Evolutionary conservation across 2,113 vertebrate genomes (phyloP).

Genomic region (Madoqua kirkii): DNA sequence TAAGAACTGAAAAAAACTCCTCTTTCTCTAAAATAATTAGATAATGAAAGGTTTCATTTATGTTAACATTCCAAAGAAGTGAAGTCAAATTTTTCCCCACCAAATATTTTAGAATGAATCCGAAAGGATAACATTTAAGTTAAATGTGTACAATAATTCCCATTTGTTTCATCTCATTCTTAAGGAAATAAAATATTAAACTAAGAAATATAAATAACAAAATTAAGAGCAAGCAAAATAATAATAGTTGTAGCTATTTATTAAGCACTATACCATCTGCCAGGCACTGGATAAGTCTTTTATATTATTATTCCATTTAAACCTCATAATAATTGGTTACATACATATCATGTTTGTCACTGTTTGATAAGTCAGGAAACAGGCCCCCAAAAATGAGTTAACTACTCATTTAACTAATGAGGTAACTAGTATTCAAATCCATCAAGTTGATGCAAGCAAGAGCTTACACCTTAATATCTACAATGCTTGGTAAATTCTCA

Average conservation of each 20-base stretch:
- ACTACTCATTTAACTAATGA: neutral
- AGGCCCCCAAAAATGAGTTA: neutral
- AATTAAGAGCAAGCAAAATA: neutral
- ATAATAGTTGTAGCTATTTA: neutral
- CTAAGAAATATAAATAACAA: neutral
- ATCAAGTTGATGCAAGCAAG: neutral
- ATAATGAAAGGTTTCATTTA: neutral
- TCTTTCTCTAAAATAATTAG: neutral
- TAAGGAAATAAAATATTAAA: neutral
- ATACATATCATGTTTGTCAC: neutral
- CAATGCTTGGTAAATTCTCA: neutral
- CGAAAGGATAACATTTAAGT: neutral
- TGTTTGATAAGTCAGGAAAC: neutral
- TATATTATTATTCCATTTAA: neutral
- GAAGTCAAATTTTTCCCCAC: neutral
- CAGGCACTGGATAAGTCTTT: neutral
- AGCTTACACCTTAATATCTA: neutral
- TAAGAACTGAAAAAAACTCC: neutral
- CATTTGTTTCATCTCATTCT: neutral
- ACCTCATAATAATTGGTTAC: neutral
- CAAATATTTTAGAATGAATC: neutral
- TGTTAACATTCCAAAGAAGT: neutral
- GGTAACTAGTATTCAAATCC: neutral
- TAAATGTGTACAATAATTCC: neutral
- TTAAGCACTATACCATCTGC: neutral